Evolutionary conservation across 2,888 invertebrate species (phyloP).

Genomic region (Aphelenchoides bicaudatus): DNA sequence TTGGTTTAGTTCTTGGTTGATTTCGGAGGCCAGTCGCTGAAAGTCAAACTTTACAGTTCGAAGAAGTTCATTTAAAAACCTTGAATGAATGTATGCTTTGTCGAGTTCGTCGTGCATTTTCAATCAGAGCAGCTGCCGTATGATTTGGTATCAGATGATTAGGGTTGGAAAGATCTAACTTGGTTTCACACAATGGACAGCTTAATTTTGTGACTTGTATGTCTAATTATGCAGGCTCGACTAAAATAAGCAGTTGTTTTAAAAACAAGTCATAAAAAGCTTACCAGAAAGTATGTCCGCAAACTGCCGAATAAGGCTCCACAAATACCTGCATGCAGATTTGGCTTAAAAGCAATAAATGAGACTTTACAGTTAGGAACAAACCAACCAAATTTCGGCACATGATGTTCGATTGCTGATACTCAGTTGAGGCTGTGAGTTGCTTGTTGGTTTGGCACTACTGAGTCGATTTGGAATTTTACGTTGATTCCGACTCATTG

Average conservation of each 20-base stretch:
- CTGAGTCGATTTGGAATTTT: too few species aligned
- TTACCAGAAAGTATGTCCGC: constrained; percentile 42
- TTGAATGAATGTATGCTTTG: constrained; percentile 8
- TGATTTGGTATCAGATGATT: constrained; percentile 29
- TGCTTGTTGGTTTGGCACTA: too few species aligned
- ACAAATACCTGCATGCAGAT: constrained; percentile 33
- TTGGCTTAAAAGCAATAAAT: constrained; percentile 18
- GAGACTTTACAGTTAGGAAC: not conserved
- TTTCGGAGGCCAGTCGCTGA: too few species aligned
- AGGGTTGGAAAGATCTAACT: constrained; percentile 22
- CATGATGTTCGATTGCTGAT: too few species aligned
- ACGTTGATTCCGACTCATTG: too few species aligned
- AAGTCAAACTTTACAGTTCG: too few species aligned
- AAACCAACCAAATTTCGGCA: constrained; percentile 6
- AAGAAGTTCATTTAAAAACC: constrained; percentile 9
- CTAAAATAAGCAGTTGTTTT: constrained; percentile 19
- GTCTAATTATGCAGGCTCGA: constrained; percentile 27
- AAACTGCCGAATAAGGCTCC: constrained; percentile 36
- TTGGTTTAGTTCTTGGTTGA: too few species aligned
- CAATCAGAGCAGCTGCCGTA: constrained; percentile 28
- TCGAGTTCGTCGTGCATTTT: constrained; percentile 16
- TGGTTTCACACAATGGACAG: constrained; percentile 30
- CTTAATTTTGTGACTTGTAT: constrained; percentile 15
- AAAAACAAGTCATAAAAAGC: not conserved
- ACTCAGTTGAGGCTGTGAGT: too few species aligned